Conservation (phyloP, 1,140 invertebrate genomes). For the Diprion similis region DNA sequence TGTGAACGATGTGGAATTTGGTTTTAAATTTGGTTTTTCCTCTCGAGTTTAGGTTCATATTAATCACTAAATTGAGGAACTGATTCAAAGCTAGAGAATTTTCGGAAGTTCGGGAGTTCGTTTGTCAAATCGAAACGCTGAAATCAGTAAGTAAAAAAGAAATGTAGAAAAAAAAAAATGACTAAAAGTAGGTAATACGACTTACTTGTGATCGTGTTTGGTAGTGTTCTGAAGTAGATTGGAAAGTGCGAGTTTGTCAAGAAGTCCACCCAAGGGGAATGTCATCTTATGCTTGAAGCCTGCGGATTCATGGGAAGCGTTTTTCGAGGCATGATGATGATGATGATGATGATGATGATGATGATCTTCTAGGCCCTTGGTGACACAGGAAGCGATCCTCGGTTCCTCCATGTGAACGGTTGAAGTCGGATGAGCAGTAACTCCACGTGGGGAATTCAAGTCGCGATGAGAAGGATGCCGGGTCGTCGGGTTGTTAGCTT, state of each 20-base stretch:
- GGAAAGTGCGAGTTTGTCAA: slow-evolving; percentile 53
- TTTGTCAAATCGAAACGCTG: too few relatives aligned
- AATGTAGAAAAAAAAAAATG: slow-evolving; percentile 16
- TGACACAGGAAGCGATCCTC: neutral
- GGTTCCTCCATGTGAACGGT: neutral
- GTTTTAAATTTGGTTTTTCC: too few relatives aligned
- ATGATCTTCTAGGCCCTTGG: neutral
- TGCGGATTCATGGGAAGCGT: slow-evolving; percentile 25
- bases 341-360: too few relatives aligned
- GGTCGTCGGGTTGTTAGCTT: neutral
- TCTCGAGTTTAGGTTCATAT: too few relatives aligned
- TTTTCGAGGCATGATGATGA: slow-evolving; percentile 1
- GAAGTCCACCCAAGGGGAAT: slow-evolving; percentile 44
- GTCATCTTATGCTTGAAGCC: slow-evolving; percentile 49
- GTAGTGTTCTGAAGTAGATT: slow-evolving; percentile 55
- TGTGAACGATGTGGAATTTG: too few relatives aligned
- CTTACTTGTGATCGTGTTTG: slow-evolving; percentile 59
- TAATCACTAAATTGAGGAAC: too few relatives aligned
- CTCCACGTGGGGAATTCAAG: neutral
- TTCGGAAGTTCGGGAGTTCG: too few relatives aligned
- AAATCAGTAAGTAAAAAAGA: neutral
- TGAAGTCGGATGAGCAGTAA: neutral
- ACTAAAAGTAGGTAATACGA: too few relatives aligned
- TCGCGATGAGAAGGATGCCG: neutral
- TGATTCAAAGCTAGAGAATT: too few relatives aligned